These are phyloP conservation scores for Merodon equestris DNA, from an alignment of 2,888 invertebrate genomes.

Conservation along the genomic window DNA sequence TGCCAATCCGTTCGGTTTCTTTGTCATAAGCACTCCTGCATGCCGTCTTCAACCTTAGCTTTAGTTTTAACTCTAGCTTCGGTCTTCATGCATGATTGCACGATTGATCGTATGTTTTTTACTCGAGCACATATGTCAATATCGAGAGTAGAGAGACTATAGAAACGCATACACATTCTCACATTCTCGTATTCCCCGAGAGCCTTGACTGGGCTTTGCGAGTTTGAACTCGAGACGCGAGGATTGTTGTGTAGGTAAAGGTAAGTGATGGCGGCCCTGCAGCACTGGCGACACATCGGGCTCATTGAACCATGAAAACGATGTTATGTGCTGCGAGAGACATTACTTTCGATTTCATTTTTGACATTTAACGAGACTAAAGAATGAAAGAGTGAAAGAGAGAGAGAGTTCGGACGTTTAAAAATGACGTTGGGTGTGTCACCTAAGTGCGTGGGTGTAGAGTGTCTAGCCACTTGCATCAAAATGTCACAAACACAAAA, in stretches of 20 bases:
- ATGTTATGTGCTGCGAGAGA: slow-evolving; percentile 2
- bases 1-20: slow-evolving; percentile 3
- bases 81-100: slow-evolving; percentile 52
- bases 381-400: background rate
- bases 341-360: slow-evolving; percentile 56
- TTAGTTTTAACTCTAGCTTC: slow-evolving; percentile 11
- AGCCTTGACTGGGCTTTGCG: slow-evolving; percentile 21
- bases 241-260: background rate
- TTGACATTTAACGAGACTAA: slow-evolving; percentile 11
- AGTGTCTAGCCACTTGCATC: background rate
- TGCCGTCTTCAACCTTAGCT: background rate
- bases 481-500: background rate
- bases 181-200: too few species aligned
- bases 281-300: slow-evolving; percentile 23
- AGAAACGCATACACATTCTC: too few species aligned
- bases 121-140: too few species aligned
- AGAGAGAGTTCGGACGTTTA: background rate
- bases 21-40: too few species aligned
- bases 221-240: slow-evolving; percentile 20
- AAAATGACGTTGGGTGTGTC: slow-evolving; percentile 39
- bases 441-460: slow-evolving; percentile 7
- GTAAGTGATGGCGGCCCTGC: slow-evolving; percentile 41
- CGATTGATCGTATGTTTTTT: slow-evolving; percentile 32
- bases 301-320: slow-evolving; percentile 45
- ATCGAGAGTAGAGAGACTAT: too few species aligned